Evolutionary conservation across 2,797 vertebrate genomes (phyloP).

Genomic region (Enteromius radiatus): DNA sequence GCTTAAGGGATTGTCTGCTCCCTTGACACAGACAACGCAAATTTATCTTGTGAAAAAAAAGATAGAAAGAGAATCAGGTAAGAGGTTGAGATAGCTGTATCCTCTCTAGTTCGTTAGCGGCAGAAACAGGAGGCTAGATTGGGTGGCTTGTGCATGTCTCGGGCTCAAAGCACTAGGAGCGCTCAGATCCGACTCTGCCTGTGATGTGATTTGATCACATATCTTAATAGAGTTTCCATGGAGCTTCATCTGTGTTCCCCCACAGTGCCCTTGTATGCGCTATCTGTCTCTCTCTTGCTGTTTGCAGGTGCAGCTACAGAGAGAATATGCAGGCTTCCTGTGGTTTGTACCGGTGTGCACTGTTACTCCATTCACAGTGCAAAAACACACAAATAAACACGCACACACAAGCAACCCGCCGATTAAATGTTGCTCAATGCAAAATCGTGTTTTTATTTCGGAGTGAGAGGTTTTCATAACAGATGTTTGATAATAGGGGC

Average conservation of each 20-base stretch:
- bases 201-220: slow-evolving; percentile 54
- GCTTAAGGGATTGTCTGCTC: slow-evolving; percentile 30
- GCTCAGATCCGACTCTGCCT: slow-evolving; percentile 36
- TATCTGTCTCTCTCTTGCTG: slow-evolving; percentile 31
- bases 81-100: slow-evolving; percentile 19
- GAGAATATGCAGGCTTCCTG: slow-evolving; percentile 53
- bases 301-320: slow-evolving; percentile 54
- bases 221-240: slow-evolving; percentile 58
- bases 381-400: slow-evolving; percentile 25
- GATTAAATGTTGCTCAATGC: slow-evolving; percentile 1
- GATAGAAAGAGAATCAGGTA: slow-evolving; percentile 20
- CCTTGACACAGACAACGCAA: slow-evolving; percentile 25
- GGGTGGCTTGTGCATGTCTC: not conserved
- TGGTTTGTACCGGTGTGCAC: slow-evolving; percentile 40
- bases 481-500: slow-evolving; percentile 32
- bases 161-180: slow-evolving; percentile 26
- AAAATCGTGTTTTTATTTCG: slow-evolving; percentile 12
- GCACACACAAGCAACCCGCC: not conserved
- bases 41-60: slow-evolving; percentile 10
- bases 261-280: slow-evolving; percentile 12
- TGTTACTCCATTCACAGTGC: slow-evolving; percentile 13
- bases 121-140: slow-evolving; percentile 2
- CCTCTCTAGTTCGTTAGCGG: slow-evolving; percentile 14
- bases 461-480: slow-evolving; percentile 14
- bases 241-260: slow-evolving; percentile 46